Conservation (phyloP, 2,888 invertebrate genomes). For the Tenthredo scrophulariae region DNA sequence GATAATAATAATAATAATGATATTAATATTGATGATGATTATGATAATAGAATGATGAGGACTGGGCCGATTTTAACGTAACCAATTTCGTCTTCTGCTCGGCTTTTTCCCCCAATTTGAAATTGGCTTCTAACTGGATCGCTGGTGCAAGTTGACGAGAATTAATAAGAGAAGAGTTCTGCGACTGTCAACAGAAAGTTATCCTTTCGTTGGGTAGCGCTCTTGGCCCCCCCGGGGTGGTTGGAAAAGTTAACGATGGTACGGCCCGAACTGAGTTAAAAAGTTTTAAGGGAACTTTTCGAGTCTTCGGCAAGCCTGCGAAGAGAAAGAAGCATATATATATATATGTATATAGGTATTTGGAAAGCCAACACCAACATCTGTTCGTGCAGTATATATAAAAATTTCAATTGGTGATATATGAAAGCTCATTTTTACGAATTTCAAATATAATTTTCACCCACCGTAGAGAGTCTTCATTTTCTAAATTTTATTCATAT, state of each 20-base stretch:
- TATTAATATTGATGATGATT: not conserved
- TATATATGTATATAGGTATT: not conserved
- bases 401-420: not conserved
- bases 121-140: constrained; percentile 27
- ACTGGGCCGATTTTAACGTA: not conserved
- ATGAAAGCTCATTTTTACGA: not conserved
- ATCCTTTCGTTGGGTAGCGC: constrained; percentile 1
- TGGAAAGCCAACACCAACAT: not conserved
- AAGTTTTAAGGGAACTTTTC: constrained; percentile 17
- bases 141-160: constrained; percentile 34
- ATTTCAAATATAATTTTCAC: not conserved
- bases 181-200: constrained; percentile 49
- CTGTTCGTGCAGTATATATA: not conserved
- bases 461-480: not conserved
- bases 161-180: constrained; percentile 42
- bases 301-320: not conserved
- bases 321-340: not conserved
- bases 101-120: not conserved
- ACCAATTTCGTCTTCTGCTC: not conserved
- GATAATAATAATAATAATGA: not conserved
- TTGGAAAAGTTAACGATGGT: constrained; percentile 30
- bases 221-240: not conserved
- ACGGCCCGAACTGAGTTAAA: constrained; percentile 27
- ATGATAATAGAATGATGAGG: not conserved
- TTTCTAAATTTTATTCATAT: not conserved